Percentiles rank a stretch among this genome's conserved stretches.
Conservation (phyloP, 2,113 vertebrate species). For the Nycticryphes semicollaris region DNA sequence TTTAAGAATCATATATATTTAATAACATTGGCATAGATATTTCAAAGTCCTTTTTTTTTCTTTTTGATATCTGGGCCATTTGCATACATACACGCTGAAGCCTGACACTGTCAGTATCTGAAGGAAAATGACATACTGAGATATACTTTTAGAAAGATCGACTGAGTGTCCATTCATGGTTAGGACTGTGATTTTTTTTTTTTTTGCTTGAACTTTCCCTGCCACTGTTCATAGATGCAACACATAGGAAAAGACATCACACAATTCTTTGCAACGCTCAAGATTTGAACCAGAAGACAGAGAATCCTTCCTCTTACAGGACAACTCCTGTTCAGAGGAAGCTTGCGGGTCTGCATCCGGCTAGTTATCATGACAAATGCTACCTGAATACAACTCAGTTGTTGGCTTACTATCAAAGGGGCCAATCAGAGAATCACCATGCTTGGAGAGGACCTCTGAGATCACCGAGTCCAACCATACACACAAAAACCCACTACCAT, state of each 20-base stretch:
- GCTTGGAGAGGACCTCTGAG: too few species aligned
- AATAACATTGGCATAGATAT: constrained; percentile 35
- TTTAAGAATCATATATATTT: constrained; percentile 58
- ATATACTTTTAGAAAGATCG: background rate
- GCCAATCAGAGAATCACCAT: background rate
- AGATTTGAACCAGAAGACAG: background rate
- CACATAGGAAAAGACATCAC: background rate
- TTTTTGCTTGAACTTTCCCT: constrained; percentile 2
- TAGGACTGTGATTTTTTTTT: background rate
- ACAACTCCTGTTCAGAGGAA: background rate
- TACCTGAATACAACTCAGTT: background rate
- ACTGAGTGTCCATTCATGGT: background rate
- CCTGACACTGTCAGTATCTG: background rate
- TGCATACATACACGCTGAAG: background rate
- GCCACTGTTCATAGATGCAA: background rate
- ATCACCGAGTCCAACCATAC: too few species aligned
- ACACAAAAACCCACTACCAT: too few species aligned
- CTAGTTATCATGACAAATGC: background rate
- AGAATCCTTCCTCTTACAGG: background rate
- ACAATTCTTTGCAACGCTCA: background rate
- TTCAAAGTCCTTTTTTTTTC: constrained; percentile 34
- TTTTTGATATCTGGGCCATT: constrained; percentile 40
- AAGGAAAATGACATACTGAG: background rate
- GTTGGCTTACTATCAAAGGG: background rate
- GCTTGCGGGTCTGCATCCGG: background rate